Percentiles rank a stretch among this genome's conserved stretches.
phyloP scores from a whole-genome alignment of 2,113 vertebrate genomes.

The Sclerurus mexicanus region DNA sequence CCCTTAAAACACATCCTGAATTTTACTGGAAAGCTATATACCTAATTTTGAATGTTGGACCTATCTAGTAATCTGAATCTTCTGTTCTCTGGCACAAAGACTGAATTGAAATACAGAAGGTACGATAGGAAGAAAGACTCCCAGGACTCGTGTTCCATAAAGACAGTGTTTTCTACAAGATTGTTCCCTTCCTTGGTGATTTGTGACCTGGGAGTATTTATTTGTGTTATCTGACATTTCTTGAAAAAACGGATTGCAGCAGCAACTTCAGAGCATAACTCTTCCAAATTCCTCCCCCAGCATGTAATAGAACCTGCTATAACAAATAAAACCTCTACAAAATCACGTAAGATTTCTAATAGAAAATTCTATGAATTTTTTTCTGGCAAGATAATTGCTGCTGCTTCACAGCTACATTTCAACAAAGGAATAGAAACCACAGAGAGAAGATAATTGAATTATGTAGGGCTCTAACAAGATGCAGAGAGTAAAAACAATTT shows the following conservation, averaged over 20 bases:
- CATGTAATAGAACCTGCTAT: background rate
- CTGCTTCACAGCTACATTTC: background rate
- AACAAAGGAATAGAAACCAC: background rate
- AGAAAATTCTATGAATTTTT: background rate
- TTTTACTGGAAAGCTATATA: background rate
- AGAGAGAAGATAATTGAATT: background rate
- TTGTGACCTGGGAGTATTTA: background rate
- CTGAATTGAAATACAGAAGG: background rate
- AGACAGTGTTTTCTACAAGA: background rate
- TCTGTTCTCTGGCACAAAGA: background rate
- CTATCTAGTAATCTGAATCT: background rate
- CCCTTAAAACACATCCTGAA: background rate
- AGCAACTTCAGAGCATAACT: background rate
- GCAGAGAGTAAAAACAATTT: background rate
- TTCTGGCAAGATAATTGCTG: background rate
- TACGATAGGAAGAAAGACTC: background rate
- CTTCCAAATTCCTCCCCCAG: background rate
- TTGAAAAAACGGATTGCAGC: background rate
- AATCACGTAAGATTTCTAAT: rapidly evolving
- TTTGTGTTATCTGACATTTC: background rate
- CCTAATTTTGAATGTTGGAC: background rate
- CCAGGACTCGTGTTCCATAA: background rate
- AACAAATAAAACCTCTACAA: background rate
- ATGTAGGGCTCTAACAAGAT: background rate
- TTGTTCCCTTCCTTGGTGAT: background rate